These are phyloP conservation scores for Lasioglossum calceatum DNA, from an alignment of 2,888 invertebrate species.

Conservation along the genomic window DNA sequence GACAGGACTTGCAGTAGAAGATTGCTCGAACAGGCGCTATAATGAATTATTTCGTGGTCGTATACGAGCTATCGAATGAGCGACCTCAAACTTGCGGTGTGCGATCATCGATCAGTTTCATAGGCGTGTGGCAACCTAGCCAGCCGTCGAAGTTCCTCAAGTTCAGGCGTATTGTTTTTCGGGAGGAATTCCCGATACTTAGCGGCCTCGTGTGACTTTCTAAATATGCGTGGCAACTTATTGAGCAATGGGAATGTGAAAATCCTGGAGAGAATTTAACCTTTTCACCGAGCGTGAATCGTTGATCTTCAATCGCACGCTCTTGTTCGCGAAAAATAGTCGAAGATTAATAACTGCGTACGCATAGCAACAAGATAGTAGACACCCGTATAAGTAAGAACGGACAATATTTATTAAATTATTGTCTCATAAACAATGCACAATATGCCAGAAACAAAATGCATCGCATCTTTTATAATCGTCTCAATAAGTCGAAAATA, in stretches of 20 bases:
- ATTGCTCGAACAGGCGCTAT: background rate
- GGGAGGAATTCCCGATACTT: background rate
- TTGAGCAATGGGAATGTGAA: slow-evolving; percentile 39
- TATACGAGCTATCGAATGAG: background rate
- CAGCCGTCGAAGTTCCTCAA: background rate
- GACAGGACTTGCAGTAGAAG: no score
- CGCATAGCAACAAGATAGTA: background rate
- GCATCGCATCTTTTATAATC: no score
- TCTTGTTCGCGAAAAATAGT: background rate
- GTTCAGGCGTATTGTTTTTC: slow-evolving; percentile 7
- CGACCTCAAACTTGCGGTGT: background rate
- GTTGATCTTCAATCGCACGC: slow-evolving; percentile 11
- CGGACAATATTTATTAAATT: background rate
- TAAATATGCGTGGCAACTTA: slow-evolving; percentile 17
- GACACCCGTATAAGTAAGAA: background rate
- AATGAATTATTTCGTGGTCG: background rate
- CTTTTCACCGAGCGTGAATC: slow-evolving; percentile 24
- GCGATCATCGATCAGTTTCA: background rate
- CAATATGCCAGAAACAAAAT: no score
- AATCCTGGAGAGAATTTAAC: slow-evolving; percentile 44
- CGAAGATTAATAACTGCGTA: slow-evolving; percentile 24
- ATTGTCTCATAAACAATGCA: no score
- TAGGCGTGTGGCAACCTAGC: background rate
- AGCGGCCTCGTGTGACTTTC: slow-evolving; percentile 17
- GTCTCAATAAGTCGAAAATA: no score